Percentiles rank a stretch among this genome's conserved stretches.
phyloP scores from a whole-genome alignment of 2,797 vertebrate genomes.

The Anguilla pacifica region DNA sequence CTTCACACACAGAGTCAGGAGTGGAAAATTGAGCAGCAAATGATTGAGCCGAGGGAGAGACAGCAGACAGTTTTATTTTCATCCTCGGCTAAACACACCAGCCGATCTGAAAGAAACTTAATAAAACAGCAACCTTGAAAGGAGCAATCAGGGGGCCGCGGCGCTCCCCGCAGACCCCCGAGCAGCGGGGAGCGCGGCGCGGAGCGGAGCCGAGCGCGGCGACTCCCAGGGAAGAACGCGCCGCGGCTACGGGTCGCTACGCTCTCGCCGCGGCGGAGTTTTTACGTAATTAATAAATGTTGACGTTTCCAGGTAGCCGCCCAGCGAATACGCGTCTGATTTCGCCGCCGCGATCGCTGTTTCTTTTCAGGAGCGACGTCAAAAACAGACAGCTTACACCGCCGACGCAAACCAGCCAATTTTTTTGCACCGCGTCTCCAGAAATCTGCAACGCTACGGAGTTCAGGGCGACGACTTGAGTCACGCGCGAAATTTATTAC shows the following conservation, averaged over 20 bases:
- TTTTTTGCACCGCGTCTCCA: conserved; percentile 79
- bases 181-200: conserved; percentile 68
- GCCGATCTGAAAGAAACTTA: conserved; percentile 53
- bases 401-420: conserved; percentile 76
- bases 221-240: conserved; percentile 70
- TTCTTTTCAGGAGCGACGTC: conserved; percentile 67
- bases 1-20: conserved; percentile 47
- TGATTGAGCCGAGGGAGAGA: conserved; percentile 38
- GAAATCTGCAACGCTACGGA: conserved; percentile 69
- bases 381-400: conserved; percentile 78
- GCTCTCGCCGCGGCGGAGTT: conserved; percentile 68
- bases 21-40: conserved; percentile 66
- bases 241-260: conserved; percentile 61
- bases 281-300: conserved; percentile 84
- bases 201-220: conserved; percentile 60
- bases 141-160: conserved; percentile 2
- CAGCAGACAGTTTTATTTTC: conserved; percentile 48
- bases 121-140: conserved; percentile 57
- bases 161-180: conserved; percentile 60
- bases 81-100: conserved; percentile 56
- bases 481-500: conserved; percentile 55
- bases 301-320: conserved; percentile 82
- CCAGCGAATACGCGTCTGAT: conserved; percentile 73
- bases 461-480: conserved; percentile 63
- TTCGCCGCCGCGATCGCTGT: conserved; percentile 63